Evolutionary conservation across 1,140 invertebrate genomes (phyloP), one percentile per base, ranked within the genome.

Genomic region (Grapholita molesta): DNA sequence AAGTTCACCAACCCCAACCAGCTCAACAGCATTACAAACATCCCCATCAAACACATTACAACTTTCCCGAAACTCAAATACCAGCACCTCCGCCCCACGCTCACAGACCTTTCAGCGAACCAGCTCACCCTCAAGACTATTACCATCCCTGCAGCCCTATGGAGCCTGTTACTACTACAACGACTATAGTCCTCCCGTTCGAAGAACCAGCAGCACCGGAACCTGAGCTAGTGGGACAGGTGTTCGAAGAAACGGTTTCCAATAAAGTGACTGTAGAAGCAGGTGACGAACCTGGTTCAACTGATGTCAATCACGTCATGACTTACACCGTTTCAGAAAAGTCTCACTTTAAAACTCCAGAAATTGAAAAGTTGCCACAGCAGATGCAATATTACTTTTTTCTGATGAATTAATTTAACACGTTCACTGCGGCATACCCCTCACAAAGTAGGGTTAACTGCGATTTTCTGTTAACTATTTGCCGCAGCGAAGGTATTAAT

Each of bases 361-460:
- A 85, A 57, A 80, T 90, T 52, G 88, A 89, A 70, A 82, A 80
- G 33, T 64, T 91, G 11, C 89, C 89, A 3, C 82, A 91, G 66
- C 88, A 91, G 71, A 84, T 91, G 85, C 88, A 91, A 64, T 91
- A 91, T 70, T 84, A 82, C 57, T 91, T 91, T 68, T 80, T 85
- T 28, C 70, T 91, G 66, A 78, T 90, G 71, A 84, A 68, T 33
- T 67, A 52, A 67, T 24, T 28, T 55, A 69, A 24, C 32, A 6
- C 66, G 28, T 30, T 30, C 3, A n/a, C n/a, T n/a, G n/a, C n/a
- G n/a, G n/a, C n/a, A n/a, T n/a, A n/a, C n/a, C n/a, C n/a, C n/a
- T n/a, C n/a, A n/a, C n/a, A n/a, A n/a, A n/a, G n/a, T n/a, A n/a
- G n/a, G n/a, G n/a, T n/a, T n/a, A n/a, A n/a, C n/a, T n/a, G n/a